Evolutionary conservation across 2,113 vertebrate genomes (phyloP), one percentile per base, ranked within the genome.

Genomic region (Poicephalus meyeri): DNA sequence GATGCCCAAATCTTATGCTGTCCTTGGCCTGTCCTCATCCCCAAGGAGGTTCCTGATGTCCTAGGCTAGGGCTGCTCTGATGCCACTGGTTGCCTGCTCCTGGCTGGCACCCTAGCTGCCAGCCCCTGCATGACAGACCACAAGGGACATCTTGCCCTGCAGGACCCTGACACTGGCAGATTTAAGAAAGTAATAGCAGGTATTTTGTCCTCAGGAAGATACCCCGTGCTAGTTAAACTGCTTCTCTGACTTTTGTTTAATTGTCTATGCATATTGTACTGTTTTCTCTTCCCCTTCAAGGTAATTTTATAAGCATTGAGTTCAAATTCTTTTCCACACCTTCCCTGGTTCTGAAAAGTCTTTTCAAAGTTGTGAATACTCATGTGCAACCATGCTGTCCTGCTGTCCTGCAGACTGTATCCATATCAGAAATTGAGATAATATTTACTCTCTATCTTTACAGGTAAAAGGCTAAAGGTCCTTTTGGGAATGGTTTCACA

Each of bases 21-120:
- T 10, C 3, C 13, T 16, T 0, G 0, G 5, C 42, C 33, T 6
- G 3, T 74, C 15, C 26, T 23, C 14, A 3, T 11, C 6, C 19
- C 3, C 29, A 61, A 24, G 28, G 37, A 44, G 10, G 20, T 29
- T 47, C 1, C 39, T 6, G 1, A 21, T 24, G 13, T 18, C 15
- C 5, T 0, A 13, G 15, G 4, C 37, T 21, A 17, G 18, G 37
- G 16, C 7, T 71, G 21, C 4, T 10, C 8, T 3, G 1, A 24
- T 78, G 46, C 2, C 18, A 15, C 3, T 0, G 2, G 16, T 7
- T 66, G 16, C 21, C 25, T 50, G 42, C 39, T 56, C 8, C 26
- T n/a, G 25, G 3, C 60, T 37, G 20, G 2, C 17, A 6, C 9
- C 13, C 41, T 42, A 35, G 21, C 7, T 77, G 18, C 46, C 8